Evolutionary conservation across 2,113 vertebrate genomes (phyloP), one percentile per base, ranked within the genome.

Genomic region (Zeus faber): DNA sequence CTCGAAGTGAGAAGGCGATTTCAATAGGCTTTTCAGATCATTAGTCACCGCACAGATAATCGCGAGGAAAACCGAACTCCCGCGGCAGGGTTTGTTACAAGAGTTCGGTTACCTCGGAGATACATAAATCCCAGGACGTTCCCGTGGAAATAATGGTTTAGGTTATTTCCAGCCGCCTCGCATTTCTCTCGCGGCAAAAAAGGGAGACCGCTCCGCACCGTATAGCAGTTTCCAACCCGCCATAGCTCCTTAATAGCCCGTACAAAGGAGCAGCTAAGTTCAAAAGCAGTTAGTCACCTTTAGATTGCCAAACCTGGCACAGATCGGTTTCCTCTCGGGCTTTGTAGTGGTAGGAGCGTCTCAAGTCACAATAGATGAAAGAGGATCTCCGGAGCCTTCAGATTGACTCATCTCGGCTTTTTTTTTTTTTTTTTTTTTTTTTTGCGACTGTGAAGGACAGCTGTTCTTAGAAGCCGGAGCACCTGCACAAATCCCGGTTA

Each of bases 341-440:
- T 81, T 80, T 80, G 77, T 81, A 66, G 65, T 65, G 57, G 56
- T 43, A 11, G 27, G 43, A 76, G 70, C 74, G 79, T 79, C 75
- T 72, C 67, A 47, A 68, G 50, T 67, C 50, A 82, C 85, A 85
- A 85, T 77, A 80, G 81, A 75, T 85, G 82, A 87, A 87, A 87
- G 83, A 33, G 68, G 81, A 87, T 79, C 79, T 82, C 61, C n/a
- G 26, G 58, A 39, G 49, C 59, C 58, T 62, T 71, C 56, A 61
- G 49, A 72, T 73, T 45, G 74, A 72, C 60, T 67, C 68, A 77
- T 74, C 57, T 54, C 63, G 46, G 66, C 57, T 80, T 62, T 62
- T 43, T 67, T 68, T n/a, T n/a, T n/a, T n/a, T n/a, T n/a, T n/a
- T n/a, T n/a, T n/a, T n/a, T n/a, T n/a, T n/a, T n/a, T n/a, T n/a